Evolutionary conservation across 2,797 vertebrate genomes (phyloP).

Genomic region (Botia kubotai): DNA sequence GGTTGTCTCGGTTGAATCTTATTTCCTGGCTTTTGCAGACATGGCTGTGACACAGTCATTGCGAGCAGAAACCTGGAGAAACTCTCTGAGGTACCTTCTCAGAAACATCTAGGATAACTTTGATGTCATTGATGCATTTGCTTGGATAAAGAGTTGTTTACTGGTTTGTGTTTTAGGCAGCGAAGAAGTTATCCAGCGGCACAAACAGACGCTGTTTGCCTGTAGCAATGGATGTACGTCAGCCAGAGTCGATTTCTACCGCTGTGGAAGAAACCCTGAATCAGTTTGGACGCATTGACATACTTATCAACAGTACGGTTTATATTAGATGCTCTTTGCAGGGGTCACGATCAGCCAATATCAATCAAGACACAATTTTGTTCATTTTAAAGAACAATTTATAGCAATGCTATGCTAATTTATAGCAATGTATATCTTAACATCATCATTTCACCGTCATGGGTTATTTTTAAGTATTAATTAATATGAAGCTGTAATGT

Average conservation of each 20-base stretch:
- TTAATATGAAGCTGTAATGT: background rate
- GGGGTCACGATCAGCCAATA: background rate
- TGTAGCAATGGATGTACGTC: slow-evolving; percentile 85
- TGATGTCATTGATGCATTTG: background rate
- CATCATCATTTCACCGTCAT: too few species aligned
- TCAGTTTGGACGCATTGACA: slow-evolving; percentile 86
- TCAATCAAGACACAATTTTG: too few species aligned
- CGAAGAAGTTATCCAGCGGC: slow-evolving; percentile 82
- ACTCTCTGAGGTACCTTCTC: slow-evolving; percentile 79
- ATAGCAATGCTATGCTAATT: too few species aligned
- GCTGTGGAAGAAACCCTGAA: slow-evolving; percentile 85
- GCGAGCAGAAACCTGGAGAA: slow-evolving; percentile 90
- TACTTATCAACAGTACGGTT: slow-evolving; percentile 90
- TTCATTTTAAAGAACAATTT: too few species aligned
- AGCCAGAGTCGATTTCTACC: slow-evolving; percentile 79
- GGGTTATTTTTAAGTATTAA: background rate
- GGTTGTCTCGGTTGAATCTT: background rate
- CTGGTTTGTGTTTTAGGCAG: slow-evolving; percentile 76
- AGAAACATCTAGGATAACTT: background rate
- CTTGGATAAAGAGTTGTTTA: background rate
- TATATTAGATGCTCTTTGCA: background rate
- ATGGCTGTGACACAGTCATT: slow-evolving; percentile 90
- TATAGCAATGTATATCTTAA: too few species aligned
- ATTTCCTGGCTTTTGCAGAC: slow-evolving; percentile 75
- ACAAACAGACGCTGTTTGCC: slow-evolving; percentile 88